These are phyloP conservation scores for Scaptomyza montana DNA, from an alignment of 1,140 invertebrate species.

Conservation along the genomic window DNA sequence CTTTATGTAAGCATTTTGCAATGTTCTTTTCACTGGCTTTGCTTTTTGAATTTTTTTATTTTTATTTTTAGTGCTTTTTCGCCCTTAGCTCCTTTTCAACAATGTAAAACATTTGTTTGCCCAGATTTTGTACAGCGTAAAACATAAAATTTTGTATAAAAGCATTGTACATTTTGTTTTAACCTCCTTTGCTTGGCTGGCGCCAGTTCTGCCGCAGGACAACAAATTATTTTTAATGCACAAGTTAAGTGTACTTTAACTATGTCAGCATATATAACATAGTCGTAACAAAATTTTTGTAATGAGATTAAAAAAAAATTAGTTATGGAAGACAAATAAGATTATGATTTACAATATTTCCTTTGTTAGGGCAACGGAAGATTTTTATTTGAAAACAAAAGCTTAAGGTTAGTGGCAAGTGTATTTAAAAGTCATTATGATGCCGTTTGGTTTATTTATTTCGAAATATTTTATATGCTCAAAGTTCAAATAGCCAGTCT, in stretches of 20 bases:
- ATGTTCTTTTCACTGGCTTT: slow-evolving; percentile 30
- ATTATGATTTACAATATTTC: no score
- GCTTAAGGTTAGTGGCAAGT: not conserved
- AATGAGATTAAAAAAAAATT: slow-evolving; percentile 12
- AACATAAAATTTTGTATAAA: slow-evolving; percentile 64
- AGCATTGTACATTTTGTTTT: slow-evolving; percentile 13
- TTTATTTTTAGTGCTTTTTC: slow-evolving; percentile 35
- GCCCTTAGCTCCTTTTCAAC: slow-evolving; percentile 55
- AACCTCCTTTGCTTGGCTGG: slow-evolving; percentile 28
- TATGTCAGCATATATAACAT: not conserved
- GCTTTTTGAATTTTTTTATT: not conserved
- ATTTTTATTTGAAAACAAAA: not conserved
- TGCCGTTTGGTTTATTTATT: not conserved
- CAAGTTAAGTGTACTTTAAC: not conserved
- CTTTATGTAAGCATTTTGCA: slow-evolving; percentile 21
- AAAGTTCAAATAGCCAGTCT: not conserved
- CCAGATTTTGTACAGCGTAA: slow-evolving; percentile 54
- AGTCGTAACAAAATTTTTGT: not conserved
- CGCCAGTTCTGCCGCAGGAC: slow-evolving; percentile 48
- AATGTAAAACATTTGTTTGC: slow-evolving; percentile 79
- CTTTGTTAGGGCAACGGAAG: no score
- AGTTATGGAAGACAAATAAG: no score
- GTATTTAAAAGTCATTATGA: slow-evolving; percentile 5
- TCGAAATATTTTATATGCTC: slow-evolving; percentile 2
- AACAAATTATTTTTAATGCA: slow-evolving; percentile 56